These are phyloP conservation scores for Marcusenius ussheri DNA, from an alignment of 2,113 vertebrate genomes.

Conservation along the genomic window DNA sequence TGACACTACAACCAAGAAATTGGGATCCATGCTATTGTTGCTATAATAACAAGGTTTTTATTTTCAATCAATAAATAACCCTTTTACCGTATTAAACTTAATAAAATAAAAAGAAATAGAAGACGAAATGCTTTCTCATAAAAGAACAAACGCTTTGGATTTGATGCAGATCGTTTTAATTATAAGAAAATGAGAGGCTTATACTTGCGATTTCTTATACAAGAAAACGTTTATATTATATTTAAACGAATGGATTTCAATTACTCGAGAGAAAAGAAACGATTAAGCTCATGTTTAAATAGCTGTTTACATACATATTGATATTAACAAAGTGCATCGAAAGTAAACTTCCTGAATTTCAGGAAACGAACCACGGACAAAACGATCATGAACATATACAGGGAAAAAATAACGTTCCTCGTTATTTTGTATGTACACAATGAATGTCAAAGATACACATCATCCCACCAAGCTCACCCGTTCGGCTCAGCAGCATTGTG, in stretches of 20 bases:
- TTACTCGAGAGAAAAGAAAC: slow-evolving; percentile 72
- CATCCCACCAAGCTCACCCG: slow-evolving; percentile 56
- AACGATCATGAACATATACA: slow-evolving; percentile 91
- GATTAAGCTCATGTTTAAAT: slow-evolving; percentile 88
- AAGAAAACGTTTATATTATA: slow-evolving; percentile 99
- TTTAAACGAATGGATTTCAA: slow-evolving; percentile 53
- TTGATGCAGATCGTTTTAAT: slow-evolving; percentile 87
- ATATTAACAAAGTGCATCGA: slow-evolving; percentile 99
- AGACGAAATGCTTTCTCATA: slow-evolving; percentile 36
- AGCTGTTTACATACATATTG: slow-evolving; percentile 98
- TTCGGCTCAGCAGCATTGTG: slow-evolving; percentile 33
- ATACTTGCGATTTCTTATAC: slow-evolving; percentile 94
- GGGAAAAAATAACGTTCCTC: slow-evolving; percentile 69
- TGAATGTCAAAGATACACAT: slow-evolving; percentile 64
- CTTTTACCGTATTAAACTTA: neutral
- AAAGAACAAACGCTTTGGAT: slow-evolving; percentile 49
- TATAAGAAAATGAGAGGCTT: slow-evolving; percentile 96
- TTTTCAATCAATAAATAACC: neutral
- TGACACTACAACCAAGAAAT: neutral
- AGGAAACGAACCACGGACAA: slow-evolving; percentile 83
- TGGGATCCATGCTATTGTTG: neutral
- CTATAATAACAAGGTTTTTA: neutral
- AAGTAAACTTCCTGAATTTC: slow-evolving; percentile 97
- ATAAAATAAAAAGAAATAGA: neutral
- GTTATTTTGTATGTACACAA: slow-evolving; percentile 76